Conservation (phyloP, 2,888 invertebrate species). For the Pammene fasciana region DNA sequence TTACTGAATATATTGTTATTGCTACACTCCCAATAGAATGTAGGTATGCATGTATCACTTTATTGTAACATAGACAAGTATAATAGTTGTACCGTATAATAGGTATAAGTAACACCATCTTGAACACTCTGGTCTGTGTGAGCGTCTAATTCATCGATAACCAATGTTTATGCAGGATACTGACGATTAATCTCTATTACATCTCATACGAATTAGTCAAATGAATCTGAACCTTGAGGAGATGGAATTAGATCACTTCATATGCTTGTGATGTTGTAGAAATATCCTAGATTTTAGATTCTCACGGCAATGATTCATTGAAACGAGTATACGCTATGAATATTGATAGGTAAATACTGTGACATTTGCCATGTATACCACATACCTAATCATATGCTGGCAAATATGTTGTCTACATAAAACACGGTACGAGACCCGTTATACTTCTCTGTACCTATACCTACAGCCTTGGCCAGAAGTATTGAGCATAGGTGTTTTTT, state of each 20-base stretch:
- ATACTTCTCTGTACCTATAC: too few relatives aligned
- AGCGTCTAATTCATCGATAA: slow-evolving; percentile 13
- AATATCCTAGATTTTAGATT: slow-evolving; percentile 27
- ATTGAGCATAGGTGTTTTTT: too few relatives aligned
- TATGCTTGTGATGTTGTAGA: background rate
- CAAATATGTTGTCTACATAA: too few relatives aligned
- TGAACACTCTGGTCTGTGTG: background rate
- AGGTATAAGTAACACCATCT: background rate
- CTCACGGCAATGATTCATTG: slow-evolving; percentile 36
- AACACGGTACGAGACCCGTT: too few relatives aligned
- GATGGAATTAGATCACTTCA: background rate
- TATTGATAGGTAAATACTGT: slow-evolving; percentile 32
- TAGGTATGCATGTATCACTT: too few relatives aligned
- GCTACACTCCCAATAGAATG: too few relatives aligned
- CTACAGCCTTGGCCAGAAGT: too few relatives aligned
- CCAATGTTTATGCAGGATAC: slow-evolving; percentile 22
- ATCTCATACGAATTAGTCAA: background rate
- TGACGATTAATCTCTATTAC: slow-evolving; percentile 23
- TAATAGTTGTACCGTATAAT: too few relatives aligned
- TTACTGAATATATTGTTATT: too few relatives aligned
- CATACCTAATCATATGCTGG: background rate
- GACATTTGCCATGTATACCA: slow-evolving; percentile 19
- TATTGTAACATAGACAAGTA: too few relatives aligned
- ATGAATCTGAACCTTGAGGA: slow-evolving; percentile 2
- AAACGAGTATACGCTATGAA: slow-evolving; percentile 37